Evolutionary conservation across 2,888 invertebrate genomes (phyloP), one percentile per base, ranked within the genome.

Genomic region (Agrypnus murinus): DNA sequence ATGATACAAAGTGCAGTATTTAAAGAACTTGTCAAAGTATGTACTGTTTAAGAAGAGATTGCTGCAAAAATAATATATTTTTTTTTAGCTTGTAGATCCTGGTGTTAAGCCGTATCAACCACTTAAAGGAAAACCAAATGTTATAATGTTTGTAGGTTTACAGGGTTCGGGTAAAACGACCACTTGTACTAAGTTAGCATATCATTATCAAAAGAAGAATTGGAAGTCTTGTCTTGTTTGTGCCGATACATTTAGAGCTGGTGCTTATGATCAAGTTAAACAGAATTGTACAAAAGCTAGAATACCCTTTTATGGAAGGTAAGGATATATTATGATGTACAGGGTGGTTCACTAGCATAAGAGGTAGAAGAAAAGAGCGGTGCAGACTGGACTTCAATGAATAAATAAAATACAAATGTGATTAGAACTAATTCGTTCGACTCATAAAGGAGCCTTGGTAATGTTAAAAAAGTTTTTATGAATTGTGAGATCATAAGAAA

Each of bases 151-250:
- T 89, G 99, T 99, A 63, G 99, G 99, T 81, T 90, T 99, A 9
- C 99, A 99, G 88, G 99, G 99, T 73, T 98, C 98, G 67, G 99
- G 99, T 77, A 99, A 99, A 89, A 99, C 99, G 0, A 99, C 99
- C 19, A 98, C 99, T 0, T 99, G 99, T 88, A 99, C 99, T 74
- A 99, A 99, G 89, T 88, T 99, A 82, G 99, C 99, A 14, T 99
- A 99, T 87, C 95, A 98, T 86, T 99, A 99, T 86, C 91, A 98
- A 84, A 95, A 97, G 83, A 99, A 99, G 86, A 98, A 98, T 80
- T 99, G 99, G 99, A 99, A 99, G 85, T 96, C 98, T 19, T 97
- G 97, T 83, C 88, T 99, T 58, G 98, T 99, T 34, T 99, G 99
- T 87, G 99, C 99, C 4, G 99, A 99, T 86, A 99, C 99, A 55